Evolutionary conservation across 2,888 invertebrate genomes (phyloP).

Genomic region (Sepioteuthis lessoniana): DNA sequence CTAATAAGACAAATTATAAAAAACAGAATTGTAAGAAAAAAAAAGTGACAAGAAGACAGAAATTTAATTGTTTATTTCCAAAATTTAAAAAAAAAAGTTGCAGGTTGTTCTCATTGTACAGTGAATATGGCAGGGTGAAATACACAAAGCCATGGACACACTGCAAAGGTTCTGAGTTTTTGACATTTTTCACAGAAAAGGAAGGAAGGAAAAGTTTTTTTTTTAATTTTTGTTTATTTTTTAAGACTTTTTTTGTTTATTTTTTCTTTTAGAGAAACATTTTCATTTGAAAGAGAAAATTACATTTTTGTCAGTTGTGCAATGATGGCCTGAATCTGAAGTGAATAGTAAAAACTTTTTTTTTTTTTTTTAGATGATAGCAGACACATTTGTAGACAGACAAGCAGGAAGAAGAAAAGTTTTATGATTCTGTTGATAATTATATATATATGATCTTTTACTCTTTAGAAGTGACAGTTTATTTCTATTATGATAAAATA

Average conservation of each 20-base stretch:
- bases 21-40: background rate
- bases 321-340: background rate
- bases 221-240: no score
- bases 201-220: background rate
- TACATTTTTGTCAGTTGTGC: background rate
- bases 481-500: background rate
- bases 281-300: background rate
- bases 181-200: background rate
- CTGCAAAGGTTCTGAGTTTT: background rate
- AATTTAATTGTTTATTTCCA: slow-evolving; percentile 33
- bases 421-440: background rate
- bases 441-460: no score
- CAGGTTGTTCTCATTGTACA: background rate
- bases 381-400: background rate
- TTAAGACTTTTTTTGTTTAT: no score
- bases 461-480: background rate
- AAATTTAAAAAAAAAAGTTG: background rate
- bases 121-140: background rate
- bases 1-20: no score
- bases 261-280: background rate
- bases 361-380: background rate
- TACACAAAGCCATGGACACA: background rate
- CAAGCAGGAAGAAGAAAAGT: background rate
- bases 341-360: background rate
- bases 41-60: background rate